These are phyloP conservation scores for Pogonus chalceus DNA, from an alignment of 1,140 invertebrate genomes.

Conservation along the genomic window DNA sequence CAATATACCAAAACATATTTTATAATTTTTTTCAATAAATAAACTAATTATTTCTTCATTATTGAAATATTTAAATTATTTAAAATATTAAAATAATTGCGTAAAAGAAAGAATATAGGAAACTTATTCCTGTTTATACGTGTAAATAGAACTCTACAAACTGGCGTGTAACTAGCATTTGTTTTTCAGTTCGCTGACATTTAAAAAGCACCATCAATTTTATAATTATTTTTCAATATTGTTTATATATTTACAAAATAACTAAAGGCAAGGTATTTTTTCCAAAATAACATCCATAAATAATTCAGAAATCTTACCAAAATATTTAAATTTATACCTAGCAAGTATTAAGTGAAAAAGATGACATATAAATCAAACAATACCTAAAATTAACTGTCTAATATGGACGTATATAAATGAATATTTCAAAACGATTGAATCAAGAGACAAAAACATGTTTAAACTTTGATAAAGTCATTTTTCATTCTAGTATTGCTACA, in stretches of 20 bases:
- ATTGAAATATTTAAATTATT: too few species aligned
- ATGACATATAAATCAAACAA: neutral
- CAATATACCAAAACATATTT: too few species aligned
- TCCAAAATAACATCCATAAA: neutral
- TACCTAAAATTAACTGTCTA: neutral
- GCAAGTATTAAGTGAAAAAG: neutral
- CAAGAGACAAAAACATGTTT: constrained; percentile 5
- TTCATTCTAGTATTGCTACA: neutral
- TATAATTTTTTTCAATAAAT: too few species aligned
- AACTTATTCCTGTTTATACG: too few species aligned
- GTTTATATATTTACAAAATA: neutral
- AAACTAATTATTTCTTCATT: too few species aligned
- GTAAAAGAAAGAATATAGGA: too few species aligned
- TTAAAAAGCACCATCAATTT: too few species aligned
- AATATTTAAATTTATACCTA: neutral
- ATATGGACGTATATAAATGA: neutral
- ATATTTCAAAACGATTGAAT: constrained; percentile 3
- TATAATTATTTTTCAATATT: too few species aligned
- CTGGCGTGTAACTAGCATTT: too few species aligned
- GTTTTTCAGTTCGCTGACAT: too few species aligned
- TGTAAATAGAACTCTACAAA: too few species aligned
- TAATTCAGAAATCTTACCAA: neutral
- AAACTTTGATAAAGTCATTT: constrained; percentile 7
- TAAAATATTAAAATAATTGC: too few species aligned
- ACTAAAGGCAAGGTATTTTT: neutral